Base-by-base conservation (phyloP, 2,113 vertebrate species). In the Tyrannus savana region DNA sequence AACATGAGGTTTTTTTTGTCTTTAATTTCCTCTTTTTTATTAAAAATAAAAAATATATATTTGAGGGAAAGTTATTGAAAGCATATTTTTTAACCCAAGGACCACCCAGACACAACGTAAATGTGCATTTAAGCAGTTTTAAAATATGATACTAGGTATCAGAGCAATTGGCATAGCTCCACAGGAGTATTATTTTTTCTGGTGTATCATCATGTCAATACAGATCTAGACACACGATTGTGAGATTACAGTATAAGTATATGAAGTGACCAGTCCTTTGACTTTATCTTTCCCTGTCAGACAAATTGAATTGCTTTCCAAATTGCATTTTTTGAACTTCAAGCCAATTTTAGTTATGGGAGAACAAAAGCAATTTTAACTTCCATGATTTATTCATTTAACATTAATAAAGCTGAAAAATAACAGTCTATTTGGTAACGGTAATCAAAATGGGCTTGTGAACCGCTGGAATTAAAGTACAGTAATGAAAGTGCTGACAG, bases 21-120 rank as follows among this genome's bases (percentile, higher is more conserved):
- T 95, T 94, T 87, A 93, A 96, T 96, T 96, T 97, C 95, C 93
- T 94, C 93, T 49, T 92, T 95, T 92, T 87, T 93, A 95, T 96
- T 96, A 92, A 94, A 95, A 91, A 84, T 74, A 64, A 84, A 93
- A 93, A 44, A 81, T 47, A 79, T 24, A 11, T 75, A 25, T 86
- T 93, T 86, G 68, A 83, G 90, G 68, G 52, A 68, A 94, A 84
- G 82, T 81, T 92, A 87, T 33, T 86, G 80, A 92, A 95, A 93
- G 68, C 85, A 79, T 91, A 50, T 95, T 87, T 53, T 87, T 71
- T 72, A 89, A 92, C 14, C 28, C 37, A 84, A 88, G 46, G 93
- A 88, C 95, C 94, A 96, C 93, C 78, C 75, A 63, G 87, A 52
- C 19, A 62, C 55, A 90, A 67, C 0, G 1, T 71, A 90, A 90